Conservation (phyloP, 2,113 vertebrate genomes). For the Actenoides lindsayi region DNA sequence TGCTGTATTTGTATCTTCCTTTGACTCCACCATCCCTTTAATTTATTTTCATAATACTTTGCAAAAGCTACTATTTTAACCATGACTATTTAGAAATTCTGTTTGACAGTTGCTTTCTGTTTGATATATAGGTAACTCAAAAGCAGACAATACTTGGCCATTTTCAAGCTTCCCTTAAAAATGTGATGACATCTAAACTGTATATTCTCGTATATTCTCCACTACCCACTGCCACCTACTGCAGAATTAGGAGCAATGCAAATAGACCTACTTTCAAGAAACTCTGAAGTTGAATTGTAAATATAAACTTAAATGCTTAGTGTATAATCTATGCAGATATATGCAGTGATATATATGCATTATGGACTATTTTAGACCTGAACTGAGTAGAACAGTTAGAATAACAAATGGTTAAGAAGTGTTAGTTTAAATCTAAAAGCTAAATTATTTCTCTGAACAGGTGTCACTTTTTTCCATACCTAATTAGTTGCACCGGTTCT, state of each 20-base stretch:
- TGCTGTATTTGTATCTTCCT: conserved; percentile 7
- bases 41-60: conserved; percentile 36
- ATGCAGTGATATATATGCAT: conserved; percentile 48
- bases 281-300: conserved; percentile 50
- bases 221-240: conserved; percentile 77
- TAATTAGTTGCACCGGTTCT: conserved; percentile 5
- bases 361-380: conserved; percentile 61
- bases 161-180: conserved; percentile 40
- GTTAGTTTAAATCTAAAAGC: conserved; percentile 2
- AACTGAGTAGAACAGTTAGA: conserved; percentile 20
- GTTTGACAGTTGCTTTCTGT: conserved; percentile 41
- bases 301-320: conserved; percentile 58
- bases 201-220: conserved; percentile 54
- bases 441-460: conserved; percentile 35
- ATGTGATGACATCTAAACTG: not conserved
- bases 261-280: conserved; percentile 68
- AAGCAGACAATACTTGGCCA: conserved; percentile 42
- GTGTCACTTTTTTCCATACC: not conserved
- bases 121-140: conserved; percentile 38
- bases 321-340: conserved; percentile 51
- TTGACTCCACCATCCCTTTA: conserved; percentile 28
- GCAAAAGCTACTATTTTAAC: conserved; percentile 42
- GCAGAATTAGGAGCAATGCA: conserved; percentile 67
- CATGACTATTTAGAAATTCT: conserved; percentile 37
- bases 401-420: conserved; percentile 52